These are phyloP conservation scores for Caenorhabditis remanei DNA, from an alignment of 1,140 invertebrate genomes.

Conservation along the genomic window DNA sequence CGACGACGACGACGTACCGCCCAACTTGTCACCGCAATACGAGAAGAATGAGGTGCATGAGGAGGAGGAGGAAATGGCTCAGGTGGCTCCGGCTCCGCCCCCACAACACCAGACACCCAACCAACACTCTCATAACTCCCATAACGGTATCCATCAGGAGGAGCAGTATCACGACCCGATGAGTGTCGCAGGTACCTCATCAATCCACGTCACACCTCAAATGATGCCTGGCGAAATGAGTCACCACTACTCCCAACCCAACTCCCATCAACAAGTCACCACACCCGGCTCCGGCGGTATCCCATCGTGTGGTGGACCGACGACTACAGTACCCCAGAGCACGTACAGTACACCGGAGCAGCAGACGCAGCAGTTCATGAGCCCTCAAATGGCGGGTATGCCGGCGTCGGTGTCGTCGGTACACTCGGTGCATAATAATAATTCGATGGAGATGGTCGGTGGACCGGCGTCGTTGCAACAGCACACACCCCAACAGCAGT, in stretches of 20 bases:
- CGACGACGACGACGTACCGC: slow-evolving; percentile 29
- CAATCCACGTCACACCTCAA: slow-evolving; percentile 19
- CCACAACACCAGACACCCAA: neutral
- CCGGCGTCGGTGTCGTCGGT: slow-evolving; percentile 6
- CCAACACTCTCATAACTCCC: neutral
- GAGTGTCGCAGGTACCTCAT: neutral
- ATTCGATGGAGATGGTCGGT: slow-evolving; percentile 46
- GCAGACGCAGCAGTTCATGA: slow-evolving; percentile 40
- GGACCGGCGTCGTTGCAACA: slow-evolving; percentile 18
- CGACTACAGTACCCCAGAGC: neutral
- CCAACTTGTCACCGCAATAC: slow-evolving; percentile 7
- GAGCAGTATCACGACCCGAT: slow-evolving; percentile 23
- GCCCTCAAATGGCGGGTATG: slow-evolving; percentile 43
- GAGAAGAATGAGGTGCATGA: neutral
- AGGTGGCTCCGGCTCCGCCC: neutral
- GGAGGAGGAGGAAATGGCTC: too few relatives aligned
- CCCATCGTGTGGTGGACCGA: slow-evolving; percentile 1
- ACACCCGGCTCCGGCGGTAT: slow-evolving; percentile 20
- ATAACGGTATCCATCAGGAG: neutral
- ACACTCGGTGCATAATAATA: slow-evolving; percentile 18
- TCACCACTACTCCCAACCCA: slow-evolving; percentile 22
- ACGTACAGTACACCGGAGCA: neutral
- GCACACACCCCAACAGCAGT: slow-evolving; percentile 37
- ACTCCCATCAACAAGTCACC: slow-evolving; percentile 24
- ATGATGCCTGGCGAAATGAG: neutral